A percentile compares a stretch with the other conserved stretches of the same genome.
Evolutionary conservation across 2,797 vertebrate species (phyloP).

Genomic region (Megaceryle alcyon): DNA sequence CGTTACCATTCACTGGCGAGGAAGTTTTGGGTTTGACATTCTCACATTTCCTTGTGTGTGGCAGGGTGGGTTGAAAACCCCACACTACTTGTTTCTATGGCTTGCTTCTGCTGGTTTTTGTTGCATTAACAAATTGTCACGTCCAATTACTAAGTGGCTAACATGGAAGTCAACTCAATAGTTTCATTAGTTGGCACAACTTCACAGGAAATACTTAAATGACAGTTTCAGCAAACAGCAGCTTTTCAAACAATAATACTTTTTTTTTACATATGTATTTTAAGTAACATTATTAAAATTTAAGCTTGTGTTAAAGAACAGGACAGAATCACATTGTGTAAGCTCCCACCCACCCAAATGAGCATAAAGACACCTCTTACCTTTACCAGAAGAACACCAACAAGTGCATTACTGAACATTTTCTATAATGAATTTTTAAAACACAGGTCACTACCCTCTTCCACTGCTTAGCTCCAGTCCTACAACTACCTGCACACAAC

Average conservation of each 20-base stretch:
- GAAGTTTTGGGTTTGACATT: slow-evolving; percentile 28
- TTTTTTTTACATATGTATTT: slow-evolving; percentile 69
- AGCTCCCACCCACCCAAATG: slow-evolving; percentile 62
- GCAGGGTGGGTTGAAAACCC: slow-evolving; percentile 1
- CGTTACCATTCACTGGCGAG: slow-evolving; percentile 6
- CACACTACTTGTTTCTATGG: not conserved
- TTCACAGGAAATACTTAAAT: slow-evolving; percentile 77
- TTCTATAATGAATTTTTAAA: slow-evolving; percentile 67
- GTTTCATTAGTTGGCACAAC: slow-evolving; percentile 78
- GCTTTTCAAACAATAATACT: slow-evolving; percentile 79
- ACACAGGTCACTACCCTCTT: slow-evolving; percentile 55
- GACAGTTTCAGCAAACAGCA: slow-evolving; percentile 78
- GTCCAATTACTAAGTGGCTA: slow-evolving; percentile 39
- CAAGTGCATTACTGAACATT: slow-evolving; percentile 75
- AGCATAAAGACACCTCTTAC: slow-evolving; percentile 49
- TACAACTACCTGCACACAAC: not conserved
- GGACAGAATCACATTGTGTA: slow-evolving; percentile 64
- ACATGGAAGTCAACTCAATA: slow-evolving; percentile 28
- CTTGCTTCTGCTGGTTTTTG: slow-evolving; percentile 46
- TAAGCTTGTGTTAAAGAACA: slow-evolving; percentile 70
- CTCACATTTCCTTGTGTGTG: not conserved
- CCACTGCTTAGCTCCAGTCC: not conserved
- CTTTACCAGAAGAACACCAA: slow-evolving; percentile 74
- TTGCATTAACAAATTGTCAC: slow-evolving; percentile 12
- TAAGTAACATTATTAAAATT: slow-evolving; percentile 77